Conservation (phyloP, 2,888 invertebrate species). For the Pseudolycoriella hygida region DNA sequence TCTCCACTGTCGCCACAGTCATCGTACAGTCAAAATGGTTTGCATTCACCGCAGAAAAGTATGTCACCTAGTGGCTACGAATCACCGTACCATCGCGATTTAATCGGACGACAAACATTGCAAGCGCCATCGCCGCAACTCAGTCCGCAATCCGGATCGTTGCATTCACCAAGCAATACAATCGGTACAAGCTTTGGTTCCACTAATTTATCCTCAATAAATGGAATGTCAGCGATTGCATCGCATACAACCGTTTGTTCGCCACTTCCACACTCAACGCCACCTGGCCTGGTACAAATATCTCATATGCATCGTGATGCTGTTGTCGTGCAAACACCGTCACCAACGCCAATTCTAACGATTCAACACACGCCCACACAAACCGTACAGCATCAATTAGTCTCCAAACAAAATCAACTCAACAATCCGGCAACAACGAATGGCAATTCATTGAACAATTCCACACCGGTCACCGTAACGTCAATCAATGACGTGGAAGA, state of each 20-base stretch:
- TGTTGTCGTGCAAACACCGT: slow-evolving; percentile 32
- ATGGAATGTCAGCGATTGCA: not conserved
- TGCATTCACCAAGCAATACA: slow-evolving; percentile 34
- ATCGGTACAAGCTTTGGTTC: slow-evolving; percentile 2
- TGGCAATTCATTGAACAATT: not conserved
- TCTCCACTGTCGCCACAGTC: slow-evolving; percentile 70
- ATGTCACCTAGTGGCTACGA: slow-evolving; percentile 72
- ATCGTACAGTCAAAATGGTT: slow-evolving; percentile 64
- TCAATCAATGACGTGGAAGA: slow-evolving; percentile 66
- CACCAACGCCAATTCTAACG: slow-evolving; percentile 30
- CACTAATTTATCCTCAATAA: not conserved
- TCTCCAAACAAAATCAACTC: slow-evolving; percentile 19
- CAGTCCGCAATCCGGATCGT: slow-evolving; percentile 44
- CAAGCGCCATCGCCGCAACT: slow-evolving; percentile 42
- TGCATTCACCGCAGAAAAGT: slow-evolving; percentile 67
- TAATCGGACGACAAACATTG: slow-evolving; percentile 13
- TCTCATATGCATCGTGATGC: slow-evolving; percentile 32
- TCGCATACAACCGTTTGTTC: slow-evolving; percentile 17
- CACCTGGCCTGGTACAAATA: slow-evolving; percentile 33
- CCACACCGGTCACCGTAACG: slow-evolving; percentile 22
- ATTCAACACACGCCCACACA: slow-evolving; percentile 19
- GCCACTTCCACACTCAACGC: slow-evolving; percentile 24
- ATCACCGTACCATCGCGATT: slow-evolving; percentile 32
- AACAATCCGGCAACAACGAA: slow-evolving; percentile 14
- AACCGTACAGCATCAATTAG: slow-evolving; percentile 9